Base-by-base conservation (phyloP, 2,888 invertebrate genomes). In the Dryococelus australis region DNA sequence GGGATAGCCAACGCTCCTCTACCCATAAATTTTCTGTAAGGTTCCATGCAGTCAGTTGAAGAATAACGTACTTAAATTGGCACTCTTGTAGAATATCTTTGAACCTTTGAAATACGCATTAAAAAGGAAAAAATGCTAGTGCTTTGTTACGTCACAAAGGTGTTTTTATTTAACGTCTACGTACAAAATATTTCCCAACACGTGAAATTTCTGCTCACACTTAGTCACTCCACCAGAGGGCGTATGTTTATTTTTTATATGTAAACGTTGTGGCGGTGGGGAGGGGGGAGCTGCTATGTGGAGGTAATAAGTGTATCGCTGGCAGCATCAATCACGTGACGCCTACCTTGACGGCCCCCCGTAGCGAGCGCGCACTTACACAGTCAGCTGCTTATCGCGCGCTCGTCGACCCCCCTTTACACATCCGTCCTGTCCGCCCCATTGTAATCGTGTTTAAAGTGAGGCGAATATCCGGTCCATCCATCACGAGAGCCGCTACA, bases 371-470 rank as follows among this genome's bases (percentile, higher is more conserved):
- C 47, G 8, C 47, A 47, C 47, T 0, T 16, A 47, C 47, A 16
- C 65, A 16, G 0, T 0, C 65, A n/a, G 65, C 65, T 65, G 65
- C 65, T 65, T 65, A 65, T 65, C 65, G 65, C 65, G 65, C 16
- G 65, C 47, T 47, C 47, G 16, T 3, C 12, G 10, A 47, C 47
- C 47, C 47, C 47, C 47, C 2, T 8, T 2, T 16, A 13, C 47
- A 47, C 8, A 47, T 47, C 47, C 47, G n/a, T 65, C 65, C 65
- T 65, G 65, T 65, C 20, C 65, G 65, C 65, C 65, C n/a, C 65
- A 65, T 65, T 65, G 65, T 65, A 65, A 65, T 65, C 65, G 65
- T 65, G 65, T 65, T 65, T 65, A 65, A 65, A 65, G 65, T 65
- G 65, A 65, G 65, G 65, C 65, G 65, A 65, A 65, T 65, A 65